Conservation (phyloP, 2,113 vertebrate genomes). For the Himantopus leucocephalus region DNA sequence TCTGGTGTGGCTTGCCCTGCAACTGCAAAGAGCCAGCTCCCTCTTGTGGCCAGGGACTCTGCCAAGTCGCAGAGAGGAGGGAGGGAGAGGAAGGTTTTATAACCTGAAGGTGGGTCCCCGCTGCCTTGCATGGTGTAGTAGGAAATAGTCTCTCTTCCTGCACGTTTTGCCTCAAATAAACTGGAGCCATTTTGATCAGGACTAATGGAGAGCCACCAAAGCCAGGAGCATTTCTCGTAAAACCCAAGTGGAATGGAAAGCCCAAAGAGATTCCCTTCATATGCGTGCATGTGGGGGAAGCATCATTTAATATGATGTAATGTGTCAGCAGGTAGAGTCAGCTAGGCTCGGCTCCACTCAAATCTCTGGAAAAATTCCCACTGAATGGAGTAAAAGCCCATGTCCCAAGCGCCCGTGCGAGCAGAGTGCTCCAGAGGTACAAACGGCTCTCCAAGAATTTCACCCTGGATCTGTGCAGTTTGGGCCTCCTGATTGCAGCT, state of each 20-base stretch:
- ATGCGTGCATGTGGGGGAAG: neutral
- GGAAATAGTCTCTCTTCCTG: neutral
- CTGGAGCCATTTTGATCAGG: neutral
- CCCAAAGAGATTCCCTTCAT: neutral
- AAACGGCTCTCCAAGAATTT: neutral
- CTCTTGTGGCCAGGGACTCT: conserved; percentile 16
- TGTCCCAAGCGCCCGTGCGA: neutral
- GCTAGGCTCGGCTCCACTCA: neutral
- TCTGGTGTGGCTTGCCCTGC: neutral
- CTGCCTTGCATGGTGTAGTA: fast-evolving
- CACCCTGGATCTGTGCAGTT: neutral
- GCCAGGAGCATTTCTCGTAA: neutral
- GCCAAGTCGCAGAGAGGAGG: no score
- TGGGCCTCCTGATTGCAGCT: neutral
- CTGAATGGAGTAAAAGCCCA: neutral
- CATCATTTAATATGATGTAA: neutral
- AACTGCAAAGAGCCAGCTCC: conserved; percentile 35
- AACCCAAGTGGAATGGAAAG: neutral
- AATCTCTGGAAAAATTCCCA: neutral
- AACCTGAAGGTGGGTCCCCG: fast-evolving
- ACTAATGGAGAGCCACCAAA: neutral
- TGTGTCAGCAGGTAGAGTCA: neutral
- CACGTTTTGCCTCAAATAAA: neutral
- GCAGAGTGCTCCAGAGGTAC: neutral
- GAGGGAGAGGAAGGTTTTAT: neutral